These are phyloP conservation scores for Halcyon senegalensis DNA, from an alignment of 2,113 vertebrate species.

Conservation along the genomic window DNA sequence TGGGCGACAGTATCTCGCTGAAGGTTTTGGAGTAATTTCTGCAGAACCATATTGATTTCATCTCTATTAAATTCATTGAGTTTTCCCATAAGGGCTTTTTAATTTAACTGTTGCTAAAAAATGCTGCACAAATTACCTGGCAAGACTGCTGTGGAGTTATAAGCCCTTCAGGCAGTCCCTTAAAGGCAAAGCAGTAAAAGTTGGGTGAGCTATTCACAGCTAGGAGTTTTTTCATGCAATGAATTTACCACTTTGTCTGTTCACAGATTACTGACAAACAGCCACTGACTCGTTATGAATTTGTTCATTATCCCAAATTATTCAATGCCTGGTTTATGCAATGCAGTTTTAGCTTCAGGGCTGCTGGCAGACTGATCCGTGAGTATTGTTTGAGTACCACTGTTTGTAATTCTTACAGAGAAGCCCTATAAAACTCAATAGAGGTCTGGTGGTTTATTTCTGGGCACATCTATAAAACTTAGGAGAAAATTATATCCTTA, in stretches of 20 bases:
- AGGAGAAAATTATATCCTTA: constrained; percentile 63
- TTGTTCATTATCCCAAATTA: constrained; percentile 50
- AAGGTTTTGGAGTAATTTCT: constrained; percentile 41
- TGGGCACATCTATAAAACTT: constrained; percentile 48
- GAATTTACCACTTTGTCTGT: constrained; percentile 30
- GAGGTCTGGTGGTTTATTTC: constrained; percentile 61
- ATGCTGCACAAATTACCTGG: constrained; percentile 60
- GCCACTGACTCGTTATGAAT: constrained; percentile 49
- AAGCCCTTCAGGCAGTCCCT: constrained; percentile 53
- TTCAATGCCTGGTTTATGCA: constrained; percentile 47
- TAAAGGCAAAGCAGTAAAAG: constrained; percentile 58
- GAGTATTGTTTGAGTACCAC: constrained; percentile 50
- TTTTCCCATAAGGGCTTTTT: constrained; percentile 60
- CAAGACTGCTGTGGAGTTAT: constrained; percentile 22
- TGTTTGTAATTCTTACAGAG: constrained; percentile 57
- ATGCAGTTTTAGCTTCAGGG: constrained; percentile 25
- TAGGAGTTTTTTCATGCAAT: background rate
- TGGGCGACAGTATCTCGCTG: background rate
- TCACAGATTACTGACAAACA: constrained; percentile 50
- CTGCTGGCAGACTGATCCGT: constrained; percentile 43
- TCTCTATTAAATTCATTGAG: constrained; percentile 45
- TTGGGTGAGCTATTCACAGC: constrained; percentile 31
- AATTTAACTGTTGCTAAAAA: constrained; percentile 58
- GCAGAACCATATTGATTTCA: constrained; percentile 54
- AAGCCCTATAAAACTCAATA: constrained; percentile 48